Base-by-base conservation (phyloP, 2,113 vertebrate genomes). In the Xenopus laevis region DNA sequence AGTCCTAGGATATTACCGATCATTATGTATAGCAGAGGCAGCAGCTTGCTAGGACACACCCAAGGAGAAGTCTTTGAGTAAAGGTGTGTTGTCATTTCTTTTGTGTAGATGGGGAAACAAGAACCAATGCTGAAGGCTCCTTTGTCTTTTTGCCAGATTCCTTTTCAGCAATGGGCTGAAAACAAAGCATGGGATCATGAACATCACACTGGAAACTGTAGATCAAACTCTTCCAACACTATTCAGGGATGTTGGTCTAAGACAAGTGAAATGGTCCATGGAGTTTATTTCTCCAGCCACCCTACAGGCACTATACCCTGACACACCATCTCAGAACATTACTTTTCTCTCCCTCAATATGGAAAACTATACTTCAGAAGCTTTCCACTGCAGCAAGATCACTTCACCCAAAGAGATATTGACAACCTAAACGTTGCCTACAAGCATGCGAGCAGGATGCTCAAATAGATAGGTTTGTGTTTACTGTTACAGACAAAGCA, bases 141-240 rank as follows among this genome's bases (percentile, higher is more conserved):
- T 89, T 90, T 90, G 89, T 89, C 87, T 92, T 82, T 87, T 91
- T 87, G 78, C 76, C 87, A 98, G 97, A 90, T 99, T 98, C 87
- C 72, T 94, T 64, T 65, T 98, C 81, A 98, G 94, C 83, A 99
- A 98, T 0, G 94, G 96, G 21, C 82, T 91, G 84, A 89, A 78
- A 17, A 95, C 89, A 78, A 90, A 87, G 55, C 92, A 90, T 0
- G 95, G 95, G 50, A 88, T 86, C 30, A 81, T 98, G 77, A 87
- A 87, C 75, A 88, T 98, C 59, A 27, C 30, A 0, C 84, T 99
- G 86, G 89, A 94, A 74, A 81, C 86, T 60, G 84, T 82, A 18
- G 95, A 98, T 80, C 86, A 82, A 50, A 78, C 88, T 78, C 87
- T 93, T 46, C 96, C 97, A 0, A 85, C 87, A 1, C 78, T 99